Evolutionary conservation across 2,888 invertebrate species (phyloP).

Genomic region (Lathronympha strigana): DNA sequence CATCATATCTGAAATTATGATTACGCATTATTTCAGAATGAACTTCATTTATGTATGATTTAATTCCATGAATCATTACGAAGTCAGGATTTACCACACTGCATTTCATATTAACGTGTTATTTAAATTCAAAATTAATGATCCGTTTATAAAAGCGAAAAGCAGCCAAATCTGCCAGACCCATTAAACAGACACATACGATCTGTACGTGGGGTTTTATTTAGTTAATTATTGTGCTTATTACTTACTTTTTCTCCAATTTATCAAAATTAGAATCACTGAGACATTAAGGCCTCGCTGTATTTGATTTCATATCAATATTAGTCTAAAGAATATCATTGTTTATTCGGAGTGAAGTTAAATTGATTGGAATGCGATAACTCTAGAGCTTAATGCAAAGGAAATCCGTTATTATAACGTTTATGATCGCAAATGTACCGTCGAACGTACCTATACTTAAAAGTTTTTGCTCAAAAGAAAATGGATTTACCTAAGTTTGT

Average conservation of each 20-base stretch:
- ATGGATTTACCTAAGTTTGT: slow-evolving; percentile 25
- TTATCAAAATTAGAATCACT: background rate
- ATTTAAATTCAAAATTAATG: too few species aligned
- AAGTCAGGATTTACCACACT: background rate
- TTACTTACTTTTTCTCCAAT: background rate
- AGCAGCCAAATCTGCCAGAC: too few species aligned
- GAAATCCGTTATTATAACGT: slow-evolving; percentile 5
- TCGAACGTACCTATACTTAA: slow-evolving; percentile 21
- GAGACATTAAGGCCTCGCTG: background rate
- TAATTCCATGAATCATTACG: background rate
- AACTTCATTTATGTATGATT: background rate
- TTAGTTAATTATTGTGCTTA: too few species aligned
- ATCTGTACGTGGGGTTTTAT: too few species aligned
- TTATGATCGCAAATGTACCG: background rate
- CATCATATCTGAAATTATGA: background rate
- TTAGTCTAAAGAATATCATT: background rate
- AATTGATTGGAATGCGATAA: slow-evolving; percentile 7
- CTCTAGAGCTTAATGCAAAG: background rate
- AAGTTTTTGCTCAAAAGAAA: slow-evolving; percentile 10
- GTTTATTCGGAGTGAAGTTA: slow-evolving; percentile 7
- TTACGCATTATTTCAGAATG: background rate
- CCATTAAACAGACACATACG: too few species aligned
- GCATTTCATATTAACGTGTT: background rate
- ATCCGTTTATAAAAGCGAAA: too few species aligned
- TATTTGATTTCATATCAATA: background rate